Conservation (phyloP, 1,140 invertebrate species). For the Zaprionus davidi region DNA sequence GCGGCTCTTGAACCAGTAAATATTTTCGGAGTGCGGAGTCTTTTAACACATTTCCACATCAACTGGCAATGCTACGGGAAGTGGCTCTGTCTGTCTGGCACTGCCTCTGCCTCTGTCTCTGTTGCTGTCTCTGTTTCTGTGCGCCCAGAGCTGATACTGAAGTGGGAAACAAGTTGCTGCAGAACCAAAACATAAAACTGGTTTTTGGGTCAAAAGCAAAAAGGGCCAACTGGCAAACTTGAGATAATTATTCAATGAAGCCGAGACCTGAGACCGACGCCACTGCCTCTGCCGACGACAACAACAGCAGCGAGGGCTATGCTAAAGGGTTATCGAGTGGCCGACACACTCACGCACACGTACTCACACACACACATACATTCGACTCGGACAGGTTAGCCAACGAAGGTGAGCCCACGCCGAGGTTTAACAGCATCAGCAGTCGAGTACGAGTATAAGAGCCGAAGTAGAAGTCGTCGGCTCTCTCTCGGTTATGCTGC, state of each 20-base stretch:
- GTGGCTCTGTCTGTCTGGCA: neutral
- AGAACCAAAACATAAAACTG: constrained; percentile 61
- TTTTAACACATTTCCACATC: constrained; percentile 69
- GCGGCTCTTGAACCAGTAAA: constrained; percentile 14
- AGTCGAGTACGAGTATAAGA: constrained; percentile 35
- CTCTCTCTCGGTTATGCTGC: constrained; percentile 9
- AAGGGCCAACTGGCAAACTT: constrained; percentile 69
- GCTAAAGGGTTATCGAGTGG: constrained; percentile 49
- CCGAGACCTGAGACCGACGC: constrained; percentile 39
- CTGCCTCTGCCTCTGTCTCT: too few species aligned
- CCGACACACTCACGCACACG: constrained; percentile 23
- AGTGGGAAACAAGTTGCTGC: constrained; percentile 60
- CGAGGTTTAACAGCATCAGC: constrained; percentile 7
- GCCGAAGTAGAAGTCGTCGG: constrained; percentile 1
- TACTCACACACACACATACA: constrained; percentile 8
- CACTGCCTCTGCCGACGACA: neutral
- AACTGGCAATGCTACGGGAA: constrained; percentile 6
- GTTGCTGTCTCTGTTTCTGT: constrained; percentile 28
- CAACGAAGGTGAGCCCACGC: constrained; percentile 42
- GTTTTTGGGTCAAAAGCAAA: constrained; percentile 75
- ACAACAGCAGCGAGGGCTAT: constrained; percentile 31
- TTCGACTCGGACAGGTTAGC: constrained; percentile 46
- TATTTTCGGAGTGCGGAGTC: constrained; percentile 26
- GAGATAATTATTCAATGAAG: constrained; percentile 81
- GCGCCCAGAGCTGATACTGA: constrained; percentile 25